Conservation (phyloP, 2,797 vertebrate genomes). For the Chelidonichthys spinosus region DNA sequence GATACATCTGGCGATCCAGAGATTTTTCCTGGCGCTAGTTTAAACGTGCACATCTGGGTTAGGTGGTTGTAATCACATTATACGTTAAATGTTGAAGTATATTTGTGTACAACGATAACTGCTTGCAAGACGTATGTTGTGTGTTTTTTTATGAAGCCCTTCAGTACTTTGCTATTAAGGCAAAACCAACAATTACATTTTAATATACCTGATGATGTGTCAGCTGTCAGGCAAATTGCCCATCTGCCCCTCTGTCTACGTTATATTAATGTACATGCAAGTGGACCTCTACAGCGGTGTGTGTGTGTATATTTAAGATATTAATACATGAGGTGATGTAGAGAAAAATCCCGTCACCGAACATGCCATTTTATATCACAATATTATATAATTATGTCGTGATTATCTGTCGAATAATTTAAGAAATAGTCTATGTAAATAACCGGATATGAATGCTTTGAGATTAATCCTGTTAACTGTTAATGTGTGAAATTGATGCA, state of each 20-base stretch:
- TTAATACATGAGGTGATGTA: background rate
- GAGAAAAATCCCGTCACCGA: background rate
- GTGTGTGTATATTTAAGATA: background rate
- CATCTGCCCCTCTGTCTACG: background rate
- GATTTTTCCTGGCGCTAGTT: background rate
- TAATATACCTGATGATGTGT: background rate
- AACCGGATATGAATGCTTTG: background rate
- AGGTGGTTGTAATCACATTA: background rate
- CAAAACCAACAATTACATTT: background rate
- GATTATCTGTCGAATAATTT: background rate
- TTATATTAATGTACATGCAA: background rate
- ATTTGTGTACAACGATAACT: background rate
- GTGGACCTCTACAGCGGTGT: background rate
- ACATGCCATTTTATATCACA: background rate
- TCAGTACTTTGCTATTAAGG: background rate
- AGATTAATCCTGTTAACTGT: background rate
- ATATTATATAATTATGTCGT: background rate
- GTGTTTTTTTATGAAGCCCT: background rate
- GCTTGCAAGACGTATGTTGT: background rate
- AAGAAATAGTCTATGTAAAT: background rate
- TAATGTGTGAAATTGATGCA: background rate
- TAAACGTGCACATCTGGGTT: background rate
- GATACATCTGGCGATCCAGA: background rate
- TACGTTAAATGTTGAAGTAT: background rate
- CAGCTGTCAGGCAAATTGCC: background rate